These are phyloP conservation scores for Psittacula derbiana DNA, from an alignment of 2,797 vertebrate species.

Conservation along the genomic window DNA sequence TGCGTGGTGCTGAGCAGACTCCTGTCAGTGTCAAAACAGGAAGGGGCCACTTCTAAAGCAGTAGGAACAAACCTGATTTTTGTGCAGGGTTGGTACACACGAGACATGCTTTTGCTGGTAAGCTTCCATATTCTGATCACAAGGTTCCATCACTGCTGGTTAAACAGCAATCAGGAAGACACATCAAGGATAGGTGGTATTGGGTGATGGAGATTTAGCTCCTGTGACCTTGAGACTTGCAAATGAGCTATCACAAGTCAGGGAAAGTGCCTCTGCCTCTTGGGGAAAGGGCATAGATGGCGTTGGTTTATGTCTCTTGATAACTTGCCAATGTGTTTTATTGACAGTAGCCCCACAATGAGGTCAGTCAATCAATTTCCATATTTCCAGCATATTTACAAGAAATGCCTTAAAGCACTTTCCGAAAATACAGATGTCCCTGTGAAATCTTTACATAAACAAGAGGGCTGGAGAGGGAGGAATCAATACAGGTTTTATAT, in stretches of 20 bases:
- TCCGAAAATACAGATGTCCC: slow-evolving; percentile 42
- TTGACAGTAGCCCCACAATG: slow-evolving; percentile 18
- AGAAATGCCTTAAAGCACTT: slow-evolving; percentile 52
- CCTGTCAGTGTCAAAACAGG: background rate
- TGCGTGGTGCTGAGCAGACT: background rate
- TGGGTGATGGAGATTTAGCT: background rate
- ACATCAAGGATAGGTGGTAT: background rate
- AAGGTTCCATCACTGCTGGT: background rate
- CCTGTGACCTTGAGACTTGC: slow-evolving; percentile 8
- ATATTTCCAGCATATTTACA: slow-evolving; percentile 52
- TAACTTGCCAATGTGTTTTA: slow-evolving; percentile 47
- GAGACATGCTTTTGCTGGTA: background rate
- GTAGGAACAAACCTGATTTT: background rate
- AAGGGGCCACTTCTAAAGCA: background rate
- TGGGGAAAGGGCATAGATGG: background rate
- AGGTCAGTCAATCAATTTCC: slow-evolving; percentile 59
- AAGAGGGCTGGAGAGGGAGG: background rate
- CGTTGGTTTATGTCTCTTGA: slow-evolving; percentile 36
- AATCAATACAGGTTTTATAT: background rate
- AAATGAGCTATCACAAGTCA: background rate
- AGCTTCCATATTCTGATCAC: background rate
- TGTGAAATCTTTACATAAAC: slow-evolving; percentile 18
- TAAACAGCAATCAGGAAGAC: background rate
- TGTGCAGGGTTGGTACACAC: background rate
- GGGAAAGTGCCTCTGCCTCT: slow-evolving; percentile 11